phyloP scores from a whole-genome alignment of 2,797 vertebrate species.

The Furcifer pardalis region DNA sequence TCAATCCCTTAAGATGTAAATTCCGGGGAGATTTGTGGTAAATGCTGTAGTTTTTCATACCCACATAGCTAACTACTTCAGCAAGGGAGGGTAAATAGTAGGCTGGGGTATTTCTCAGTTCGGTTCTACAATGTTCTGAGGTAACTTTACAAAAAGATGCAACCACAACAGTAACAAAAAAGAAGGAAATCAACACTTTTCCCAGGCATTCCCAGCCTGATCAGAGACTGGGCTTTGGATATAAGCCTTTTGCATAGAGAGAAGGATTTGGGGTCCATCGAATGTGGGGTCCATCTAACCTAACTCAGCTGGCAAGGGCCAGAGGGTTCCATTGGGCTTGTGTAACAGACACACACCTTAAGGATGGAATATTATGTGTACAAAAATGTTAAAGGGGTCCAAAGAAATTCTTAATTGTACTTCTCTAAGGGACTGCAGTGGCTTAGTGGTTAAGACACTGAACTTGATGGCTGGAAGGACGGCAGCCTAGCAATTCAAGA shows the following conservation, averaged over 20 bases:
- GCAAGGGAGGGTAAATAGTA: not conserved
- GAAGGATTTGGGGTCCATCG: no score
- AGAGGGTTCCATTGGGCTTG: not conserved
- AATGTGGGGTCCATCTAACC: not conserved
- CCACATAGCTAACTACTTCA: not conserved
- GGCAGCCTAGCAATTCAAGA: no score
- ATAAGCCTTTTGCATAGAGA: not conserved
- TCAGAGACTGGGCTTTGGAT: no score
- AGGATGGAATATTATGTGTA: not conserved
- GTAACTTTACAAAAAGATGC: not conserved
- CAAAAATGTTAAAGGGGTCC: not conserved
- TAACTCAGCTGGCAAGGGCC: not conserved
- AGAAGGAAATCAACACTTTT: no score
- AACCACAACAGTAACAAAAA: not conserved
- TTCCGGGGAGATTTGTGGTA: constrained; percentile 24
- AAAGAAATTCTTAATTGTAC: not conserved
- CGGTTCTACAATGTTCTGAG: not conserved
- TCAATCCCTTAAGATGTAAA: constrained; percentile 19
- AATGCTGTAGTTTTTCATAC: not conserved
- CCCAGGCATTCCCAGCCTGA: no score
- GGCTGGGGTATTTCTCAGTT: not conserved
- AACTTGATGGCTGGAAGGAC: no score
- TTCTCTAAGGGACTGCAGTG: no score
- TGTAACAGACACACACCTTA: not conserved
- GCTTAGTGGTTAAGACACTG: no score